Evolutionary conservation across 2,888 invertebrate genomes (phyloP), one percentile per base, ranked within the genome.

Genomic region (Lysandra coridon): DNA sequence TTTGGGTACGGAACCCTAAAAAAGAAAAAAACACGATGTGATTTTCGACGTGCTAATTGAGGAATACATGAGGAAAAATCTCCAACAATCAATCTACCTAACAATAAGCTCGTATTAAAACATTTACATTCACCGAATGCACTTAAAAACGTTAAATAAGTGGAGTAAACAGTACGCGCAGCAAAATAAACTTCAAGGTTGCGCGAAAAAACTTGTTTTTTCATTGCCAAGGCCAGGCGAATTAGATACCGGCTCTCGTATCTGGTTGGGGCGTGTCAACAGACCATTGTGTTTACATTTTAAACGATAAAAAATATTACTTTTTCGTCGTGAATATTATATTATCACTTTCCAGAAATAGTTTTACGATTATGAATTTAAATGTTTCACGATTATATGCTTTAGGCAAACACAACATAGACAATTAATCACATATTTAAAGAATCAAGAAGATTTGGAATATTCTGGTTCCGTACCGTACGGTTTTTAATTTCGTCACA

Each of bases 171-270:
- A 69, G 33, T 69, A 69, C 69, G 69, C 69, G 33, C 87, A 89
- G 86, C 85, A 85, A 86, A 88, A 88, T 84, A 88, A 87, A 86
- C 85, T 82, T 86, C 89, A 89, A 90, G 90, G 91, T 88, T 86
- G 84, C 85, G 88, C 88, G 82, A 88, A 90, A 88, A 89, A 89
- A 90, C 89, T 86, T 88, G 89, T 90, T 91, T 89, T 91, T 94
- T 93, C 94, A 95, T 88, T 94, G 94, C 87, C 95, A 95, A 95
- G 95, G 95, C 90, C 94, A 92, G 84, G 87, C 85, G 87, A 91
- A 90, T 91, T 91, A 92, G 92, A 93, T 92, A 93, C 90, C 89
- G 88, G 87, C 87, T 87, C 86, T 88, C 88, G 87, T 92, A 92
- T 92, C 91, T 85, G 85, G 84, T 84, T 84, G 86, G 85, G 87